Evolutionary conservation across 2,113 vertebrate species (phyloP).

Genomic region (Coturnix japonica): DNA sequence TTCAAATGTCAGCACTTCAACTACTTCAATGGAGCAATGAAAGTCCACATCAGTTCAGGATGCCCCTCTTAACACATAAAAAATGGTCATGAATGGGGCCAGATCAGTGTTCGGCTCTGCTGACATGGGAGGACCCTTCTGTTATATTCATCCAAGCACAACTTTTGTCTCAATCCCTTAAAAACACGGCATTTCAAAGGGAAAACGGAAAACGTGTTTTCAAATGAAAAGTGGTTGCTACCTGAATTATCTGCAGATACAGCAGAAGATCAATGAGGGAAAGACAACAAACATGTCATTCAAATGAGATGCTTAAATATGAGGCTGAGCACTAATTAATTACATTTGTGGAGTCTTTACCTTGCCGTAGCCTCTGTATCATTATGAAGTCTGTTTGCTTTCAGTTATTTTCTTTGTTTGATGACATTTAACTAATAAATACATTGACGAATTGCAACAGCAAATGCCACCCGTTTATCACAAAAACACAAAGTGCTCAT

Average conservation of each 20-base stretch:
- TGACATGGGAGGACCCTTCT: background rate
- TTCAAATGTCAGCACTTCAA: slow-evolving; percentile 39
- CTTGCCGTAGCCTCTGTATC: slow-evolving; percentile 26
- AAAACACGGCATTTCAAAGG: background rate
- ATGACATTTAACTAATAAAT: slow-evolving; percentile 62
- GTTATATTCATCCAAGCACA: background rate
- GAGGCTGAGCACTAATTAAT: slow-evolving; percentile 16
- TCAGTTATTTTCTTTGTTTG: slow-evolving; percentile 52
- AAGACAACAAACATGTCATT: background rate
- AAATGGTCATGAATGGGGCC: background rate
- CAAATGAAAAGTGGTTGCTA: slow-evolving; percentile 35
- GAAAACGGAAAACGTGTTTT: slow-evolving; percentile 41
- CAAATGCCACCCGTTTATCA: slow-evolving; percentile 70
- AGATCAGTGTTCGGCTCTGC: background rate
- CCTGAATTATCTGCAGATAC: background rate
- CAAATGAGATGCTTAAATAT: slow-evolving; percentile 28
- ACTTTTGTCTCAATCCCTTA: background rate
- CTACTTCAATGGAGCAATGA: background rate
- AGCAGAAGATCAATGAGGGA: background rate
- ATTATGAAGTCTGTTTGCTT: slow-evolving; percentile 12
- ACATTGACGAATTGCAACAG: slow-evolving; percentile 67
- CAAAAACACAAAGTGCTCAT: slow-evolving; percentile 24
- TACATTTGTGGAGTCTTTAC: background rate
- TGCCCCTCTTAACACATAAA: background rate
- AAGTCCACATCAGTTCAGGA: background rate